Evolutionary conservation across 2,797 vertebrate genomes (phyloP).

Genomic region (Limnodromus scolopaceus): DNA sequence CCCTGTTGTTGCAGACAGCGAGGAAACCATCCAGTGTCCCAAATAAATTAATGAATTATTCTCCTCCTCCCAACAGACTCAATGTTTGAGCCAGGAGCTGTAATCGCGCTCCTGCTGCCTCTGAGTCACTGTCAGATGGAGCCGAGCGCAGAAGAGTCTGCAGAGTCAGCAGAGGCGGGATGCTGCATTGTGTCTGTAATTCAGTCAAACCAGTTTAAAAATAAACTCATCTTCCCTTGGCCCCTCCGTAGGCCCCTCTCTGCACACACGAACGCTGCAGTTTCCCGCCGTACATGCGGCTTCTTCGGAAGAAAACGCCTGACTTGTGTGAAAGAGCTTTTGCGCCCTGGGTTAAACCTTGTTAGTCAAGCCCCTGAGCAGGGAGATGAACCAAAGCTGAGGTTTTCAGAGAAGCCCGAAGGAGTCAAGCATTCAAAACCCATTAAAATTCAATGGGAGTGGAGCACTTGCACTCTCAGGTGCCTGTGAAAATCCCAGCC

Average conservation of each 20-base stretch:
- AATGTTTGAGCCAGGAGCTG: background rate
- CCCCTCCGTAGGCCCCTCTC: conserved; percentile 5
- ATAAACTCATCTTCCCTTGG: background rate
- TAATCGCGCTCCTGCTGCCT: conserved; percentile 19
- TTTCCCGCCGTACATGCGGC: fast-evolving
- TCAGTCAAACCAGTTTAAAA: conserved; percentile 50
- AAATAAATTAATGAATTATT: conserved; percentile 57
- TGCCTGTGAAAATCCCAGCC: background rate
- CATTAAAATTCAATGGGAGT: background rate
- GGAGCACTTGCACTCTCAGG: fast-evolving
- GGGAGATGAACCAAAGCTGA: background rate
- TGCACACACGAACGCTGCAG: fast-evolving
- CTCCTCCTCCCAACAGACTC: conserved; percentile 57
- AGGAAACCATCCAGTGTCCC: conserved; percentile 61
- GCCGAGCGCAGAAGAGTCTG: background rate
- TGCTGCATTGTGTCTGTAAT: background rate
- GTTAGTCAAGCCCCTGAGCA: background rate
- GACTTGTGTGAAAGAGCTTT: background rate
- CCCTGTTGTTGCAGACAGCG: conserved; percentile 39
- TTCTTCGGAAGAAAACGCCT: background rate
- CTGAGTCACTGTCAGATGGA: conserved; percentile 47
- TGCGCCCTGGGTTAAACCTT: background rate
- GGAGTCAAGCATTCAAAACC: background rate
- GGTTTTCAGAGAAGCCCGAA: background rate
- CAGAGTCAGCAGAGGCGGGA: conserved; percentile 33